These are phyloP conservation scores for Agrilus cyanescens DNA, from an alignment of 2,888 invertebrate species.

Conservation along the genomic window DNA sequence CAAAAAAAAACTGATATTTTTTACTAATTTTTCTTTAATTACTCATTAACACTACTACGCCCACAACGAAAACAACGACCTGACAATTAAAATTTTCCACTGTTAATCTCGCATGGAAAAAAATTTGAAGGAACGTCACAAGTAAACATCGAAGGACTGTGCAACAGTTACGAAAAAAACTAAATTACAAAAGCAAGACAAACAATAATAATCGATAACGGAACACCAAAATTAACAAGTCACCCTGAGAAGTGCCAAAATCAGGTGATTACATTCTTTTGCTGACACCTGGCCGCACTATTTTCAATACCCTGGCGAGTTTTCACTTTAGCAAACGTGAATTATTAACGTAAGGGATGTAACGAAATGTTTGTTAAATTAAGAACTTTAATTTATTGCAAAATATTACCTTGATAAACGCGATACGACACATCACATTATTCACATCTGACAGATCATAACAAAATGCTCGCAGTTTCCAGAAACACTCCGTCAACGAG, in stretches of 20 bases:
- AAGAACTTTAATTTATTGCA: conserved; percentile 2
- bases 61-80: too few species aligned
- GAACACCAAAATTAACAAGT: conserved; percentile 6
- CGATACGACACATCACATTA: conserved; percentile 34
- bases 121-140: too few species aligned
- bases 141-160: not conserved
- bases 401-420: conserved; percentile 30
- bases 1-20: too few species aligned
- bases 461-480: conserved; percentile 33
- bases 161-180: not conserved
- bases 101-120: too few species aligned
- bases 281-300: conserved; percentile 15
- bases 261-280: conserved; percentile 30
- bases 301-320: too few species aligned
- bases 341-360: too few species aligned
- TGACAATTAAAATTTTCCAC: too few species aligned
- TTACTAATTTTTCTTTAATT: too few species aligned
- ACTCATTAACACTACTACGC: too few species aligned
- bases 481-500: conserved; percentile 21
- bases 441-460: conserved; percentile 29
- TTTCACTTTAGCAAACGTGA: too few species aligned
- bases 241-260: conserved; percentile 25
- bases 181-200: not conserved
- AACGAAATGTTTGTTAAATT: too few species aligned
- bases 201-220: not conserved